Conservation (phyloP, 2,113 vertebrate genomes). For the Glaucomys volans region DNA sequence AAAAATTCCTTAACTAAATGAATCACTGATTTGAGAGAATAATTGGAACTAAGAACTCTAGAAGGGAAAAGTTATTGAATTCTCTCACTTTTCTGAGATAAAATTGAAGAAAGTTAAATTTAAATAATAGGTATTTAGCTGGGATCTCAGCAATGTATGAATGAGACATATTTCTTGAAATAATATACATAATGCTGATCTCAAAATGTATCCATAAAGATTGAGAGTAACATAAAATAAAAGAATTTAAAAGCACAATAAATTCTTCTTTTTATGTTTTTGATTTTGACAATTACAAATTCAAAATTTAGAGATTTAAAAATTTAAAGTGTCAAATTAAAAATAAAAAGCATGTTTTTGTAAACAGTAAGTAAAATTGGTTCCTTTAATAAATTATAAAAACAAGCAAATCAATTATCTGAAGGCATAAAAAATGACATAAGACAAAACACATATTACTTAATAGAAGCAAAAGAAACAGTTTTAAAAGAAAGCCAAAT, state of each 20-base stretch:
- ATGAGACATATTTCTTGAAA: background rate
- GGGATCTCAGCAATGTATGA: background rate
- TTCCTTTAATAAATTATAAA: background rate
- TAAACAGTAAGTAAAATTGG: background rate
- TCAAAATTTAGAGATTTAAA: background rate
- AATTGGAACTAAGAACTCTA: background rate
- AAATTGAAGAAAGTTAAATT: background rate
- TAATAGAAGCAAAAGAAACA: background rate
- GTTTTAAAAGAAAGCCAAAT: background rate
- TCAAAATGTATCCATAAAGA: background rate
- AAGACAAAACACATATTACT: background rate
- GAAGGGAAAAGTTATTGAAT: background rate
- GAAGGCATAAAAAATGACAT: background rate
- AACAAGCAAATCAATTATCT: background rate
- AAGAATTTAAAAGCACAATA: background rate
- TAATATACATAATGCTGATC: background rate
- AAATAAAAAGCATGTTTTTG: background rate
- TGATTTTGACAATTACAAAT: background rate
- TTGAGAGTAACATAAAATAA: background rate
- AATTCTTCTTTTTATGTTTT: background rate
- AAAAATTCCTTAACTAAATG: background rate
- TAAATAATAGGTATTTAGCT: background rate
- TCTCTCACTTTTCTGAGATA: background rate
- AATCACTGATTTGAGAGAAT: background rate
- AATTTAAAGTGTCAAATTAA: background rate